A percentile compares a stretch with the other conserved stretches of the same genome.
Conservation (phyloP, 2,888 invertebrate species). For the Callyntrura guangdongensis region DNA sequence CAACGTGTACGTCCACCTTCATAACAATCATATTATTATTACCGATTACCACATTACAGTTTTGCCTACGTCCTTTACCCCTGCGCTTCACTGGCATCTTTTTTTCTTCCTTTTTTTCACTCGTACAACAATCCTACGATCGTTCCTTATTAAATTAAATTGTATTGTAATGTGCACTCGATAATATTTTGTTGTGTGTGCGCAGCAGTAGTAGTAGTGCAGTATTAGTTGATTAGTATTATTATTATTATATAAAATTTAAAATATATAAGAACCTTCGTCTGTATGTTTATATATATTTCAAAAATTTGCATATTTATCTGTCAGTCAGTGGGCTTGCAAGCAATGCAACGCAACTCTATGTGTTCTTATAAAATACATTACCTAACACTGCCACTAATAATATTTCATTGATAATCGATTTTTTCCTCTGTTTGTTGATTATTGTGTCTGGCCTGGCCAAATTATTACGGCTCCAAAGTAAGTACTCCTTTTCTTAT, state of each 20-base stretch:
- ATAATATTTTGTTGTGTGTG: conserved; percentile 20
- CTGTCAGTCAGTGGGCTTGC: conserved; percentile 10
- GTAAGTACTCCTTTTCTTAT: not conserved
- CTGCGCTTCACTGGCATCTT: conserved; percentile 33
- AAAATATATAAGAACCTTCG: not conserved
- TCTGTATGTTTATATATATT: not conserved
- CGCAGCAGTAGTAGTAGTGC: not conserved
- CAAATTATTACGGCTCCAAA: conserved; percentile 41
- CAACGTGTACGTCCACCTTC: conserved; percentile 12
- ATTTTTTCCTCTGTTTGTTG: conserved; percentile 46
- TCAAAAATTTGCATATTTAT: conserved; percentile 35
- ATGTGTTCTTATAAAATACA: conserved; percentile 15
- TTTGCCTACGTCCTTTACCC: conserved; percentile 53
- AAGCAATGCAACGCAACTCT: conserved; percentile 22
- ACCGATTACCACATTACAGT: not conserved
- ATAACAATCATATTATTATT: conserved; percentile 18
- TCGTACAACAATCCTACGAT: conserved; percentile 16
- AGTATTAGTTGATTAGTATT: conserved; percentile 32
- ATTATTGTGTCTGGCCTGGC: not conserved
- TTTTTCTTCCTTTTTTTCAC: conserved; percentile 45
- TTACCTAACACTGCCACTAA: not conserved
- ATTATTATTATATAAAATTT: not conserved
- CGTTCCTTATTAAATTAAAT: conserved; percentile 23
- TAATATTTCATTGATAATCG: conserved; percentile 57
- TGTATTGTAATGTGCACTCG: conserved; percentile 2